A percentile compares a stretch with the other conserved stretches of the same genome.
phyloP scores from a whole-genome alignment of 2,113 vertebrate genomes.

The Brachionichthys hirsutus region DNA sequence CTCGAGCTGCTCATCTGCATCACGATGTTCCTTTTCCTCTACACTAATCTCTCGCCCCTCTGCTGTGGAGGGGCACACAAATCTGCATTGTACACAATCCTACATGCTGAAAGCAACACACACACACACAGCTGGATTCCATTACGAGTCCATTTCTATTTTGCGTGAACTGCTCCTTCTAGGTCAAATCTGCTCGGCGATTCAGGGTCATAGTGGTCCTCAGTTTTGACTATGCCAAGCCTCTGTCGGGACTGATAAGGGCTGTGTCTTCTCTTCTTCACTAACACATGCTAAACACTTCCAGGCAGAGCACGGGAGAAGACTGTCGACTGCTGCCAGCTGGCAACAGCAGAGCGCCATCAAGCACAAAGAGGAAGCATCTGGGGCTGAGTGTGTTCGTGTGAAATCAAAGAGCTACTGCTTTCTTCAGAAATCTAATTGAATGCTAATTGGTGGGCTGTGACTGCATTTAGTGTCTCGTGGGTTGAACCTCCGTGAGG shows the following conservation, averaged over 20 bases:
- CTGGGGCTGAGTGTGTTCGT: background rate
- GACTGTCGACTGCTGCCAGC: slow-evolving; percentile 9
- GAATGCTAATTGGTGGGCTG: background rate
- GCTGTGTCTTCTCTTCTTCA: background rate
- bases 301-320: background rate
- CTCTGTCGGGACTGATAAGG: background rate
- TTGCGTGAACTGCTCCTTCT: background rate
- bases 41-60: slow-evolving; percentile 19
- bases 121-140: too few species aligned
- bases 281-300: background rate
- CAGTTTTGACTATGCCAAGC: background rate
- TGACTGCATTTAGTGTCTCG: background rate
- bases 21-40: slow-evolving; percentile 14
- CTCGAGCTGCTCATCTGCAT: slow-evolving; percentile 14
- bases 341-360: background rate
- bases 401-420: background rate
- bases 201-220: too few species aligned
- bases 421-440: background rate
- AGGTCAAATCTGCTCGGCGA: background rate
- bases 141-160: too few species aligned
- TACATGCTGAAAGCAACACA: too few species aligned
- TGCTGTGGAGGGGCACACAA: slow-evolving; percentile 7
- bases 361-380: slow-evolving; percentile 1
- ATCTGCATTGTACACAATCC: too few species aligned
- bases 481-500: too few species aligned